Conservation (phyloP, 1,140 invertebrate genomes). For the Lineus longissimus region DNA sequence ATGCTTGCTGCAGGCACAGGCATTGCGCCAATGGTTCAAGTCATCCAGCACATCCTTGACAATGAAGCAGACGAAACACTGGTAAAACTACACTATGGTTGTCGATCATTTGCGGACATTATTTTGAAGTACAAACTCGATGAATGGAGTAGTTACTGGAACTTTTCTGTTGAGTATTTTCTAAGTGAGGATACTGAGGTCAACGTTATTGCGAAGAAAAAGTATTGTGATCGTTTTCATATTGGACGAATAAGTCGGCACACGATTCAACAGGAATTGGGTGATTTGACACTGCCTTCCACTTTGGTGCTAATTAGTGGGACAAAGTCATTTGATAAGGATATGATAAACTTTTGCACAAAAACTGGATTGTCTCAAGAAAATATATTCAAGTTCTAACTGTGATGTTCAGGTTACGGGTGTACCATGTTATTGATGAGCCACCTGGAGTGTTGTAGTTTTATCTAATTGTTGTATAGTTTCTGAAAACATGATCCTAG, state of each 20-base stretch:
- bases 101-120: slow-evolving; percentile 56
- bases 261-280: slow-evolving; percentile 27
- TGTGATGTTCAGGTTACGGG: no score
- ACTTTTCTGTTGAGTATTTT: slow-evolving; percentile 63
- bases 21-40: slow-evolving; percentile 63
- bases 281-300: slow-evolving; percentile 20
- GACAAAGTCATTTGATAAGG: slow-evolving; percentile 51
- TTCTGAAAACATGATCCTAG: no score
- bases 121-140: slow-evolving; percentile 61
- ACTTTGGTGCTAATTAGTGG: slow-evolving; percentile 54
- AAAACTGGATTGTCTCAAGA: slow-evolving; percentile 17
- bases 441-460: no score
- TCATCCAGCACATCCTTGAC: slow-evolving; percentile 60
- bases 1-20: slow-evolving; percentile 69
- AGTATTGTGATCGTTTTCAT: slow-evolving; percentile 26
- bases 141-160: slow-evolving; percentile 61
- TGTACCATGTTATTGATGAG: no score
- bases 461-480: no score
- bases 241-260: slow-evolving; percentile 25
- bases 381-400: no score
- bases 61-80: slow-evolving; percentile 64
- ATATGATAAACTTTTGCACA: slow-evolving; percentile 45
- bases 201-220: slow-evolving; percentile 7
- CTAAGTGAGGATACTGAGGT: slow-evolving; percentile 45
- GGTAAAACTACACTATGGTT: slow-evolving; percentile 61